These are phyloP conservation scores for Limnodromus scolopaceus DNA, from an alignment of 2,797 vertebrate genomes.

Conservation along the genomic window DNA sequence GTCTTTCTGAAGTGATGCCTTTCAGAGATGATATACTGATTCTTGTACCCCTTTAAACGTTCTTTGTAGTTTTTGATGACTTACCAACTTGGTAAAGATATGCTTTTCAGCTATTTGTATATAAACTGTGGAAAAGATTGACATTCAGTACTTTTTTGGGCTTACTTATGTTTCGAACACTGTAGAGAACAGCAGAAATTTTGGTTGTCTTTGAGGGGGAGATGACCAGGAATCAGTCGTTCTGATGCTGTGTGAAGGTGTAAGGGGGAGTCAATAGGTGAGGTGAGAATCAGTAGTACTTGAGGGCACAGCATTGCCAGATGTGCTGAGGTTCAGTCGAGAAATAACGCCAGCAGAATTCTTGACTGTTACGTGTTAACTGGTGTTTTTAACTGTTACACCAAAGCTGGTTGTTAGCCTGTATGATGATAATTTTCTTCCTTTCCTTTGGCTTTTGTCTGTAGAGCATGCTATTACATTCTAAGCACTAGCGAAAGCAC, in stretches of 20 bases:
- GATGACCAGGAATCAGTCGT: neutral
- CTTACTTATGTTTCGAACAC: neutral
- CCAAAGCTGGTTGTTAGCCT: neutral
- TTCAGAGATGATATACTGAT: neutral
- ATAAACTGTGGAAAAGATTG: constrained; percentile 6
- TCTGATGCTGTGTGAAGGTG: neutral
- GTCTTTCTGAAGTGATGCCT: neutral
- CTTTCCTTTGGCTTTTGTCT: neutral
- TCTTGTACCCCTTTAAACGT: neutral
- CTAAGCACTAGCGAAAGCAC: neutral
- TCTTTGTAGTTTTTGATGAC: neutral
- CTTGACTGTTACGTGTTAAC: neutral
- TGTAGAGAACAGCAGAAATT: constrained; percentile 12
- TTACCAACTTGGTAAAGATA: constrained; percentile 11
- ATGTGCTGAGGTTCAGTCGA: neutral
- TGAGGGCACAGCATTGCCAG: neutral
- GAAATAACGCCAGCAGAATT: neutral
- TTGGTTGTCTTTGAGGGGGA: constrained; percentile 4
- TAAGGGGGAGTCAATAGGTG: neutral
- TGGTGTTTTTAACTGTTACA: neutral
- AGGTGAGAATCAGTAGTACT: neutral
- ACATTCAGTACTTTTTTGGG: neutral
- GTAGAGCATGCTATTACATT: neutral
- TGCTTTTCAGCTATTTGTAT: neutral
- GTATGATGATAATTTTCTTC: neutral